Conservation (phyloP, 2,888 invertebrate species). For the Melanostoma scalare region DNA sequence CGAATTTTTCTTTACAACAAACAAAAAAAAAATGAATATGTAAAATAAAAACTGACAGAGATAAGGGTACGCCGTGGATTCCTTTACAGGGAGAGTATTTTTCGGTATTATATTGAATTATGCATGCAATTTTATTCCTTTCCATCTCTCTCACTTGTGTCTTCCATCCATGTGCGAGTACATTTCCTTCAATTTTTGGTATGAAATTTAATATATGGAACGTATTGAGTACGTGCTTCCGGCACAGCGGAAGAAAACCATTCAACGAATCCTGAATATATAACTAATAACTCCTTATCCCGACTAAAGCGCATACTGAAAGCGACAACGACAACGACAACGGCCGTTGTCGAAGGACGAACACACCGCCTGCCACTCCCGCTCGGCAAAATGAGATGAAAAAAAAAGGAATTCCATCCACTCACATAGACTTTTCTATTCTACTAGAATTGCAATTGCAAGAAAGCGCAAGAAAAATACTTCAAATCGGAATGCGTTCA, state of each 20-base stretch:
- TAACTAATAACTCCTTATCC: constrained; percentile 55
- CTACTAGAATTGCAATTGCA: neutral
- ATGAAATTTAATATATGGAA: constrained; percentile 63
- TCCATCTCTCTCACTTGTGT: neutral
- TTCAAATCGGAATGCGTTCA: constrained; percentile 62
- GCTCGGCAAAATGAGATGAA: neutral
- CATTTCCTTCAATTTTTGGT: constrained; percentile 36
- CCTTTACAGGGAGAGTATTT: constrained; percentile 33
- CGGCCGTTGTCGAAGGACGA: neutral
- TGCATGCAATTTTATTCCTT: constrained; percentile 56
- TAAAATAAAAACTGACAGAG: neutral
- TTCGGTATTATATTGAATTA: constrained; percentile 67
- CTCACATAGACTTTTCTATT: constrained; percentile 27
- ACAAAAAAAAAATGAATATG: neutral
- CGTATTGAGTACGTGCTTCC: constrained; percentile 66
- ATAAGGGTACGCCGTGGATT: constrained; percentile 8
- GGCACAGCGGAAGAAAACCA: constrained; percentile 26
- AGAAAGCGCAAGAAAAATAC: constrained; percentile 15
- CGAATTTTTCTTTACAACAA: constrained; percentile 4
- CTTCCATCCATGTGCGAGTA: neutral
- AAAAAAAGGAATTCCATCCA: neutral
- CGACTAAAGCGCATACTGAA: neutral
- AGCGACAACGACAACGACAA: constrained; percentile 19
- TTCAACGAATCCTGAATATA: constrained; percentile 33
- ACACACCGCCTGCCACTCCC: neutral